phyloP scores from a whole-genome alignment of 2,113 vertebrate species.

The Apeltes quadracus region DNA sequence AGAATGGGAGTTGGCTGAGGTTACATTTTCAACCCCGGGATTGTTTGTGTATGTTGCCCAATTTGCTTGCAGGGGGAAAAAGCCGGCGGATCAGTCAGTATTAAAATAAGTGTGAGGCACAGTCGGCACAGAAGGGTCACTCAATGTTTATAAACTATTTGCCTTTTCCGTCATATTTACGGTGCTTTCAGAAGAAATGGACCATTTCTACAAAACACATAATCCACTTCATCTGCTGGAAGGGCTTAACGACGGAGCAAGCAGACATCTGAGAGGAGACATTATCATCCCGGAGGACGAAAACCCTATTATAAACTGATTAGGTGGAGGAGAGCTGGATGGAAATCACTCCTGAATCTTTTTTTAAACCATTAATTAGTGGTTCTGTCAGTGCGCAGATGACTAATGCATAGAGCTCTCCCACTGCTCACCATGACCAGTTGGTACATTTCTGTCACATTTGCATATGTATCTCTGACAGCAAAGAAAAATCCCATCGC shows the following conservation, averaged over 20 bases:
- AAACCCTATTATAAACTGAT: slow-evolving; percentile 76
- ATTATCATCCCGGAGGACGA: slow-evolving; percentile 67
- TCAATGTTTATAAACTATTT: slow-evolving; percentile 3
- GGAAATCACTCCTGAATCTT: slow-evolving; percentile 74
- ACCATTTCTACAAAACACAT: slow-evolving; percentile 33
- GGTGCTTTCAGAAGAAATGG: slow-evolving; percentile 2
- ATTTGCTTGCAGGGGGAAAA: background rate
- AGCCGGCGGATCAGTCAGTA: background rate
- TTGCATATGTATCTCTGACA: slow-evolving; percentile 70
- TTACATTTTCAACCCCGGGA: background rate
- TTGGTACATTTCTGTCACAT: slow-evolving; percentile 71
- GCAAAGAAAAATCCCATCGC: slow-evolving; percentile 49
- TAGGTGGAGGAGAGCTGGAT: slow-evolving; percentile 75
- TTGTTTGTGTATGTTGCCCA: background rate
- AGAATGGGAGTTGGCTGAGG: background rate
- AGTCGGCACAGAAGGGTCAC: background rate
- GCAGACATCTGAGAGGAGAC: slow-evolving; percentile 64
- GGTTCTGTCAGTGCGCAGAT: slow-evolving; percentile 70
- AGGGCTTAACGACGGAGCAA: slow-evolving; percentile 63
- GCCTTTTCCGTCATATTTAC: slow-evolving; percentile 17
- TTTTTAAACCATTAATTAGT: slow-evolving; percentile 78
- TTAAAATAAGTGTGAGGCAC: slow-evolving; percentile 5
- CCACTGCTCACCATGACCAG: slow-evolving; percentile 72
- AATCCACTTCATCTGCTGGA: slow-evolving; percentile 41
- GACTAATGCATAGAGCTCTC: slow-evolving; percentile 70